Percentiles rank a stretch among this genome's conserved stretches.
phyloP scores from a whole-genome alignment of 2,113 vertebrate species.

The Psettodes erumei region DNA sequence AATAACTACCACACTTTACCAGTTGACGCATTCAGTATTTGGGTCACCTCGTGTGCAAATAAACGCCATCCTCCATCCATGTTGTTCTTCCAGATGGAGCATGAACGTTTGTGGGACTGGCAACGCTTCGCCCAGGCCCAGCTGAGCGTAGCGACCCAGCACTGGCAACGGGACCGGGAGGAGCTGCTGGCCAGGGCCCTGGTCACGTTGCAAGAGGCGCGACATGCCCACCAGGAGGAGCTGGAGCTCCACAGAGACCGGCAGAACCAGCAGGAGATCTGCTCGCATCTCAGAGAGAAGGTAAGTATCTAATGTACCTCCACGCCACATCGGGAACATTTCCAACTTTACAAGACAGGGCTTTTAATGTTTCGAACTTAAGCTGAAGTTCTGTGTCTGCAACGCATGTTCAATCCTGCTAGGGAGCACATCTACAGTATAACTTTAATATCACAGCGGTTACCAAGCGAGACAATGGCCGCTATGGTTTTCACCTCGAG shows the following conservation, averaged over 20 bases:
- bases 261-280: constrained; percentile 87
- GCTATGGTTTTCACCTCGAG: too few relatives aligned
- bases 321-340: neutral
- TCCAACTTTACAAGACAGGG: neutral
- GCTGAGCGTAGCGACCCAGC: constrained; percentile 76
- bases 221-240: constrained; percentile 82
- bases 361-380: constrained; percentile 18
- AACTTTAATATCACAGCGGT: neutral
- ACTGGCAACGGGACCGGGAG: constrained; percentile 81
- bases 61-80: neutral
- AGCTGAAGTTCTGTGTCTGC: constrained; percentile 1
- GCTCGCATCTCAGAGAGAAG: constrained; percentile 88
- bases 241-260: constrained; percentile 78
- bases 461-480: too few relatives aligned
- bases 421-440: constrained; percentile 7
- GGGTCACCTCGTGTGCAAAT: neutral
- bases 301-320: constrained; percentile 73
- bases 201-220: constrained; percentile 84
- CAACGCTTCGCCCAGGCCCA: constrained; percentile 80
- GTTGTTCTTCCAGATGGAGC: constrained; percentile 79
- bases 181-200: constrained; percentile 84
- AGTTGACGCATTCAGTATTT: neutral
- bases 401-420: neutral
- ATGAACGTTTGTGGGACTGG: constrained; percentile 83
- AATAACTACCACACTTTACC: neutral